phyloP scores from a whole-genome alignment of 1,140 invertebrate species.

The Hyphantria cunea region DNA sequence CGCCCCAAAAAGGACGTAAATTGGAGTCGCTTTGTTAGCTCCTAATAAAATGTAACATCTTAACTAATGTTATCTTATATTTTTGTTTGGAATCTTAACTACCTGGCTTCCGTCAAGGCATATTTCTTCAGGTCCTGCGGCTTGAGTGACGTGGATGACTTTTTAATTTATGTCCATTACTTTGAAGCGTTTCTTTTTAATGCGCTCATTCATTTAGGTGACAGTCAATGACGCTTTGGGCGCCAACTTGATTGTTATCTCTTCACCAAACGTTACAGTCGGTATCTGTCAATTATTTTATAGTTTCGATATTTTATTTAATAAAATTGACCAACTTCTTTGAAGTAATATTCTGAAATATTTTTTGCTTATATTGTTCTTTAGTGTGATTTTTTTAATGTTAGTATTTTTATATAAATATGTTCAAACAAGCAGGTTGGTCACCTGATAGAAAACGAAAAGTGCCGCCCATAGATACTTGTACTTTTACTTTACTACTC shows the following conservation, averaged over 20 bases:
- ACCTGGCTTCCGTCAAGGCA: slow-evolving; percentile 74
- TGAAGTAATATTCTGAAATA: slow-evolving; percentile 1
- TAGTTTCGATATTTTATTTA: slow-evolving; percentile 17
- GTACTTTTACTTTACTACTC: too few relatives aligned
- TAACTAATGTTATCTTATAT: slow-evolving; percentile 73
- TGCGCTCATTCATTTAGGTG: slow-evolving; percentile 66
- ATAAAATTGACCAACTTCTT: slow-evolving; percentile 15
- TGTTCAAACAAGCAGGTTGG: too few relatives aligned
- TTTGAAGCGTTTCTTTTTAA: slow-evolving; percentile 63
- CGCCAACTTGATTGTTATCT: slow-evolving; percentile 75
- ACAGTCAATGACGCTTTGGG: slow-evolving; percentile 70
- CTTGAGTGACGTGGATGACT: slow-evolving; percentile 71
- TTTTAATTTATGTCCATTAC: slow-evolving; percentile 78
- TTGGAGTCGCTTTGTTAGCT: slow-evolving; percentile 69
- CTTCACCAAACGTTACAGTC: slow-evolving; percentile 44
- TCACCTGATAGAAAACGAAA: too few relatives aligned
- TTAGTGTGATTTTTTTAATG: too few relatives aligned
- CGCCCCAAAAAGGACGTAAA: slow-evolving; percentile 59
- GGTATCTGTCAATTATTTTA: slow-evolving; percentile 30
- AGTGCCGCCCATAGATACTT: too few relatives aligned
- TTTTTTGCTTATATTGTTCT: too few relatives aligned
- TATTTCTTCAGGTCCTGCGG: slow-evolving; percentile 62
- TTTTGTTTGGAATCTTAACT: slow-evolving; percentile 77
- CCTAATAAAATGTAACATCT: slow-evolving; percentile 77
- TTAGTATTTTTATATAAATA: too few relatives aligned